These are phyloP conservation scores for Alca torda DNA, from an alignment of 2,797 vertebrate species.

Conservation along the genomic window DNA sequence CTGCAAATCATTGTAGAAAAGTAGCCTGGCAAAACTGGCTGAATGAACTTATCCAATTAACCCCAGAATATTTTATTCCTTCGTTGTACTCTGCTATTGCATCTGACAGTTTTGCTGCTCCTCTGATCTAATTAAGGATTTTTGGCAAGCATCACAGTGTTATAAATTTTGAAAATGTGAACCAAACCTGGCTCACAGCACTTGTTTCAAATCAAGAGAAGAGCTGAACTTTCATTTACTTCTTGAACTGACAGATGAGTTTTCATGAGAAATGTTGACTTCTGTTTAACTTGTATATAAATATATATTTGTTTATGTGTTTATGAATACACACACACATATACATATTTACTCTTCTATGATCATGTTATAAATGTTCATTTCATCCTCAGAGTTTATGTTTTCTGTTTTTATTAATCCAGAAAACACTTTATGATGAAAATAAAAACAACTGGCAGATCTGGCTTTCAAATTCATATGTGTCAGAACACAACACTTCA, in stretches of 20 bases:
- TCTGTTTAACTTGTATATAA: neutral
- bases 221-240: constrained; percentile 46
- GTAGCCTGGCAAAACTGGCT: constrained; percentile 59
- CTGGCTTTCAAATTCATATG: neutral
- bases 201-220: constrained; percentile 39
- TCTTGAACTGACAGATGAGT: constrained; percentile 29
- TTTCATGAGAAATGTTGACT: constrained; percentile 19
- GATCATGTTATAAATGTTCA: neutral
- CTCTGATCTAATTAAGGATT: constrained; percentile 62
- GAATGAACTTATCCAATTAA: constrained; percentile 73
- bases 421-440: neutral
- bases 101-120: constrained; percentile 63
- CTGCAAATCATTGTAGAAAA: constrained; percentile 65
- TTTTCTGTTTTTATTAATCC: neutral
- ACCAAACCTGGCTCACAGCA: constrained; percentile 26
- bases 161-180: constrained; percentile 62
- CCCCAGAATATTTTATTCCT: constrained; percentile 70
- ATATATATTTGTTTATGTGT: neutral
- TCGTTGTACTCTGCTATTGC: constrained; percentile 34
- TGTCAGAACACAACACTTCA: neutral
- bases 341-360: neutral
- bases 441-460: neutral
- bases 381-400: neutral
- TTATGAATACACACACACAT: neutral
- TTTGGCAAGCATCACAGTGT: constrained; percentile 55